Evolutionary conservation across 2,113 vertebrate species (phyloP).

Genomic region (Pterocles gutturalis): DNA sequence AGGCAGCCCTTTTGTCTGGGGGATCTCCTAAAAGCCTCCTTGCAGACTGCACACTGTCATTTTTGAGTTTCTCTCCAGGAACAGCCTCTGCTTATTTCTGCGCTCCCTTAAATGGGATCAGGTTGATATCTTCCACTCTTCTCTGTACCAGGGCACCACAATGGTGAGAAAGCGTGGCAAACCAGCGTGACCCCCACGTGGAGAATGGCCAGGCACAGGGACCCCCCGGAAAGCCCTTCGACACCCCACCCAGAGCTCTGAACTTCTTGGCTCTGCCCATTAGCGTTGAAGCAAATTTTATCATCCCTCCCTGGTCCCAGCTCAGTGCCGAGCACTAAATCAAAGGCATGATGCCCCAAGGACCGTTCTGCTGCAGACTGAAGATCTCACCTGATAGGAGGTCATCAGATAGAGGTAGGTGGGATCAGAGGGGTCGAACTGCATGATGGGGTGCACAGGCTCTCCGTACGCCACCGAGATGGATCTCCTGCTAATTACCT

Average conservation of each 20-base stretch:
- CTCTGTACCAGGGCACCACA: neutral
- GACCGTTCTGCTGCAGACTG: neutral
- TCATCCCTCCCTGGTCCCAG: neutral
- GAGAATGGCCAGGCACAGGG: neutral
- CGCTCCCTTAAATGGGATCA: fast-evolving
- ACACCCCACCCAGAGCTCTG: neutral
- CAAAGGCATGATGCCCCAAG: neutral
- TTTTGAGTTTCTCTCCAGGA: neutral
- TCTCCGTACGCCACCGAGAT: slow-evolving; percentile 86
- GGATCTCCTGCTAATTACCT: slow-evolving; percentile 82
- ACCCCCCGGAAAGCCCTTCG: neutral
- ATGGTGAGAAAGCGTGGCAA: neutral
- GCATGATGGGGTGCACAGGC: slow-evolving; percentile 93
- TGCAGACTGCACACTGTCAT: neutral
- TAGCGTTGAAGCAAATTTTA: neutral
- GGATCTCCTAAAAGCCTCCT: neutral
- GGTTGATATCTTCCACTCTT: neutral
- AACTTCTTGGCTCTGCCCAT: neutral
- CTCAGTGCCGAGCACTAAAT: neutral
- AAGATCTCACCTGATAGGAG: slow-evolving; percentile 88
- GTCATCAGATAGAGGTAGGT: slow-evolving; percentile 96
- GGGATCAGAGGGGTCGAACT: slow-evolving; percentile 91
- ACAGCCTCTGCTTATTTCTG: neutral
- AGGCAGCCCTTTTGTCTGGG: neutral
- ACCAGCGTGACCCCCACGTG: neutral